Base-by-base conservation (phyloP, 2,113 vertebrate species). In the Corythoichthys haematopterus region DNA sequence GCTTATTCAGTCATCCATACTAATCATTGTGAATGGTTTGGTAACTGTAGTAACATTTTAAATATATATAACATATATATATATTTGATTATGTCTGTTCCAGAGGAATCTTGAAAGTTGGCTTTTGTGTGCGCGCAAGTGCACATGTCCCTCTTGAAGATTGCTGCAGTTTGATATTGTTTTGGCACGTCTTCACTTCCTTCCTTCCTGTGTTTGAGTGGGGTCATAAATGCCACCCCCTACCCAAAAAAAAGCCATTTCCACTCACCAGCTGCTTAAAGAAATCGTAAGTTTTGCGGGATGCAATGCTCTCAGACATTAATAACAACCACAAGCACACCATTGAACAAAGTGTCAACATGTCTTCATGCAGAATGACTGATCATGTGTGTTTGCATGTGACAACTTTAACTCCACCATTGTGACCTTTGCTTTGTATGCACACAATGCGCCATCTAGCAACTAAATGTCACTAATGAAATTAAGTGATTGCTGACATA, bases 201-300 rank as follows among this genome's bases (percentile, higher is more conserved):
- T 92, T 93, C 91, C 92, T 93, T 92, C 90, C 90, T 93, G 90
- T 90, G 88, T 91, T 90, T 90, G 84, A 85, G 87, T 89, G 79
- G 83, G 88, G 90, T 85, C 87, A 85, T 93, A 92, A 93, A 91
- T 60, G 82, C 70, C 82, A 68, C 79, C 80, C 83, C 75, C 12
- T 47, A 33, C 36, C 13, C 43, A 43, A 62, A 61, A 61, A 88
- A 86, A 82, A 86, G 86, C 88, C 65, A 85, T 87, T 87, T 87
- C 88, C 90, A 91, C 85, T 86, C 85, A 66, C 13, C 88, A 90
- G 89, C 87, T 90, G 90, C 88, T 80, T 87, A 82, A 91, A 89
- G 87, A 91, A 90, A 86, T 78, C 65, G 61, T 88, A 80, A 81
- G 81, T 81, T 81, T 62, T 62, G 59, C 43, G 72, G 9, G 76